These are phyloP conservation scores for Agrochola lychnidis DNA, from an alignment of 2,888 invertebrate genomes.

Conservation along the genomic window DNA sequence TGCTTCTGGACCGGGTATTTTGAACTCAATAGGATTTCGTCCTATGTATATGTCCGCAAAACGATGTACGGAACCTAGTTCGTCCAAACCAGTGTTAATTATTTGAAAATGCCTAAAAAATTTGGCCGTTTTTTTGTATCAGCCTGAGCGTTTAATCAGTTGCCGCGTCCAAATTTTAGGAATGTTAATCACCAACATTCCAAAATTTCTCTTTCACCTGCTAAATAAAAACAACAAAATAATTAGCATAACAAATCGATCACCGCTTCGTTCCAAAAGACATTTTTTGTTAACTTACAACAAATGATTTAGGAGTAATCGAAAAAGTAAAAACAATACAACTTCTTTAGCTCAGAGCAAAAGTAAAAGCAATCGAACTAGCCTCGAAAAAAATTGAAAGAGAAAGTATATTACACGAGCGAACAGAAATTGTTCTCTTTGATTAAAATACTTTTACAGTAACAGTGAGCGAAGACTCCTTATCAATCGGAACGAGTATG, in stretches of 20 bases:
- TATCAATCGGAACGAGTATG: constrained; percentile 61
- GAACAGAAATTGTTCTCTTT: constrained; percentile 70
- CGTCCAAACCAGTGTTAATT: neutral
- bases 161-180: constrained; percentile 11
- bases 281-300: constrained; percentile 47
- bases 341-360: constrained; percentile 68
- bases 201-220: constrained; percentile 38
- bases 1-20: neutral
- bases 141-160: neutral
- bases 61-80: neutral
- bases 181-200: constrained; percentile 30
- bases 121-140: neutral
- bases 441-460: constrained; percentile 72
- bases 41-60: neutral
- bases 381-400: constrained; percentile 70
- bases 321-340: constrained; percentile 74
- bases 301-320: constrained; percentile 70
- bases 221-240: constrained; percentile 44
- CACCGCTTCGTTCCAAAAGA: constrained; percentile 31
- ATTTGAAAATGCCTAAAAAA: neutral
- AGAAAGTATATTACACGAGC: constrained; percentile 73
- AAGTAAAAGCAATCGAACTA: constrained; percentile 76
- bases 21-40: neutral
- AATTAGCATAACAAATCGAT: constrained; percentile 57
- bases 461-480: constrained; percentile 60